Conservation (phyloP, 2,797 vertebrate species). For the Cirrhinus molitorella region DNA sequence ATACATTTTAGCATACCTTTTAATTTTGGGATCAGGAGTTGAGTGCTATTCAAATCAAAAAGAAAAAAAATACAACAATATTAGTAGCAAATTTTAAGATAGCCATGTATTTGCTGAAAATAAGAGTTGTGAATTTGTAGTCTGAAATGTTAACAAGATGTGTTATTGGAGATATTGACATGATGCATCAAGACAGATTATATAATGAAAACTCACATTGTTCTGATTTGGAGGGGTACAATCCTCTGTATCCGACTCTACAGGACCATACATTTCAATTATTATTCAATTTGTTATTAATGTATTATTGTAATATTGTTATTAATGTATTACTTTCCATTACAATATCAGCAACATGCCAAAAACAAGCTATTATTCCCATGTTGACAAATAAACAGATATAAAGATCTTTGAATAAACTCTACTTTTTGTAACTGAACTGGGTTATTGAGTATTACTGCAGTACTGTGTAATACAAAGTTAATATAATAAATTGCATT, state of each 20-base stretch:
- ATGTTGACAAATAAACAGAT: constrained; percentile 5
- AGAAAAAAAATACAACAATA: neutral
- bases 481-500: neutral
- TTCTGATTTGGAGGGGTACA: constrained; percentile 1
- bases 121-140: too few relatives aligned
- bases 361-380: neutral
- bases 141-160: neutral
- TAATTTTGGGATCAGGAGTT: neutral
- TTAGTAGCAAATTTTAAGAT: neutral
- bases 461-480: neutral
- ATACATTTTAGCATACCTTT: constrained; percentile 26
- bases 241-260: constrained; percentile 70
- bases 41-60: constrained; percentile 17
- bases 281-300: too few relatives aligned
- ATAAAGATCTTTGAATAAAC: neutral
- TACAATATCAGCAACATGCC: neutral
- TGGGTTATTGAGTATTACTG: neutral
- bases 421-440: neutral
- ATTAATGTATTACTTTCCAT: neutral
- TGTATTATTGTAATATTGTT: too few relatives aligned
- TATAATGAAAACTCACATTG: constrained; percentile 55
- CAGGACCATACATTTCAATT: constrained; percentile 49
- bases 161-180: neutral
- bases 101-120: too few relatives aligned
- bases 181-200: neutral